Percentiles rank a stretch among this genome's conserved stretches.
phyloP scores from a whole-genome alignment of 92 coral and sea anemone genomes.

The Bergia sp. region DNA sequence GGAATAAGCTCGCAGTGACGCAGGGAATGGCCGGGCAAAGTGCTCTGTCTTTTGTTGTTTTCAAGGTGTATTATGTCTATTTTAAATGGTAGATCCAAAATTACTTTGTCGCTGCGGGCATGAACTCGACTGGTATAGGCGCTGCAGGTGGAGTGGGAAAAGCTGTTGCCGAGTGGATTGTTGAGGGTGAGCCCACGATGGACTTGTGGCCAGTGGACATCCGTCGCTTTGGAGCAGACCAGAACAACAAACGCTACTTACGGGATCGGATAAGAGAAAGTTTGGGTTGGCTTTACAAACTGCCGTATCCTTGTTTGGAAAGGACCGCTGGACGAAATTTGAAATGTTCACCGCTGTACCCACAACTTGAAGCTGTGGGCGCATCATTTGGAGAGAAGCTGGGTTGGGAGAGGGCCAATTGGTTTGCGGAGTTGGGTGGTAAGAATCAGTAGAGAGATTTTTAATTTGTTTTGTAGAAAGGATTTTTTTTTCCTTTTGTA shows the following conservation, averaged over 20 bases:
- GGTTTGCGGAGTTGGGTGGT: conserved; percentile 49
- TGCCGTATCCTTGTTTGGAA: conserved; percentile 74
- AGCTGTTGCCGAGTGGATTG: conserved; percentile 93
- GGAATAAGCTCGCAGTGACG: too few species aligned
- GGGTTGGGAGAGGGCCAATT: conserved; percentile 61
- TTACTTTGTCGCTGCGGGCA: conserved; percentile 92
- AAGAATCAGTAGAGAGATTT: background rate
- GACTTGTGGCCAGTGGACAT: conserved; percentile 90
- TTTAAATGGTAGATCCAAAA: conserved; percentile 65
- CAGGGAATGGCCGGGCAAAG: too few species aligned
- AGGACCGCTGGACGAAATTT: conserved; percentile 49
- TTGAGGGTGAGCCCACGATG: conserved; percentile 89
- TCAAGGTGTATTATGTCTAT: background rate
- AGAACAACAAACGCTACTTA: conserved; percentile 82
- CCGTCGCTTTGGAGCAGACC: conserved; percentile 82
- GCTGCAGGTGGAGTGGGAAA: conserved; percentile 93
- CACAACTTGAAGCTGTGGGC: conserved; percentile 48
- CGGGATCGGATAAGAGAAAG: conserved; percentile 82
- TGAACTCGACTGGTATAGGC: conserved; percentile 90
- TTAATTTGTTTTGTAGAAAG: background rate
- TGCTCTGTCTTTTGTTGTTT: background rate
- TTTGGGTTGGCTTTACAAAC: conserved; percentile 68
- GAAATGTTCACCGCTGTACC: conserved; percentile 58
- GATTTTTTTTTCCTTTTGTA: background rate
- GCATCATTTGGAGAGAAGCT: conserved; percentile 47